These are phyloP conservation scores for Platycheirus albimanus DNA, from an alignment of 2,888 invertebrate species.

Conservation along the genomic window DNA sequence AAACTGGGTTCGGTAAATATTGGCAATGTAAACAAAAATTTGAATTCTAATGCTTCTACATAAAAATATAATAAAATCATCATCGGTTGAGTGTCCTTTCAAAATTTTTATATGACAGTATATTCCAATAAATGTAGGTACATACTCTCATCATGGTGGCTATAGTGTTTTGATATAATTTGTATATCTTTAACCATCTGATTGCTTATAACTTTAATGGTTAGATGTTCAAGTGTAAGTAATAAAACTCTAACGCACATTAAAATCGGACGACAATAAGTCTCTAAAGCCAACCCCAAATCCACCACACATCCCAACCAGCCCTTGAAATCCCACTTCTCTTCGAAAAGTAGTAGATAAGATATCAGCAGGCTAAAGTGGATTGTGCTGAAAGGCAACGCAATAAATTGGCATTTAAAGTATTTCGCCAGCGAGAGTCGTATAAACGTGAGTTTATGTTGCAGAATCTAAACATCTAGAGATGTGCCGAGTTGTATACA, in stretches of 20 bases:
- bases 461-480: slow-evolving; percentile 42
- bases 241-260: slow-evolving; percentile 37
- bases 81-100: neutral
- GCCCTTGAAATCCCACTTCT: neutral
- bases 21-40: slow-evolving; percentile 1
- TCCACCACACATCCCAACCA: slow-evolving; percentile 8
- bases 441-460: slow-evolving; percentile 64
- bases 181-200: slow-evolving; percentile 10
- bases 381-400: slow-evolving; percentile 60
- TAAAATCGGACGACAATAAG: slow-evolving; percentile 50
- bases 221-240: slow-evolving; percentile 32
- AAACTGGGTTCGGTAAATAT: too few species aligned
- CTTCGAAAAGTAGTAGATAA: slow-evolving; percentile 12
- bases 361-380: slow-evolving; percentile 46
- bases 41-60: neutral
- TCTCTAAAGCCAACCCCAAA: slow-evolving; percentile 21
- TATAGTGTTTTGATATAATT: too few species aligned
- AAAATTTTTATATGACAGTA: too few species aligned
- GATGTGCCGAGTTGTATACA: slow-evolving; percentile 24
- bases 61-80: neutral
- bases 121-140: too few species aligned
- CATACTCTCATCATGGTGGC: too few species aligned
- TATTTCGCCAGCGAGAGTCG: slow-evolving; percentile 56
- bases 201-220: slow-evolving; percentile 34
- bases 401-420: slow-evolving; percentile 73